Percentiles rank a stretch among this genome's conserved stretches.
Conservation (phyloP, 2,797 vertebrate species). For the Silurus lanzhouensis region DNA sequence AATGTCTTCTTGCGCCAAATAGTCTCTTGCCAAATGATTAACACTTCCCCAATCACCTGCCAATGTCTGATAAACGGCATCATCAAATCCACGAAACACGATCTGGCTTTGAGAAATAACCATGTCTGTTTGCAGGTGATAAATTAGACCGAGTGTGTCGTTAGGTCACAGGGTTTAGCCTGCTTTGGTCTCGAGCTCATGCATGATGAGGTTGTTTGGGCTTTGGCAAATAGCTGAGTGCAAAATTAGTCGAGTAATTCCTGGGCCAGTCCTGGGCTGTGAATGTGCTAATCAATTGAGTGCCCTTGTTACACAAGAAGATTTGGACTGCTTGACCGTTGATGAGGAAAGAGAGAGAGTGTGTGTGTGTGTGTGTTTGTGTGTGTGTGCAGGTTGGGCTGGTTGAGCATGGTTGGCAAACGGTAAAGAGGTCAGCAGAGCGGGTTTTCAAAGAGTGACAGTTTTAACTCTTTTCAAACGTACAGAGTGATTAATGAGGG, state of each 20-base stretch:
- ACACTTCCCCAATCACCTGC: slow-evolving; percentile 45
- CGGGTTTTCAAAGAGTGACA: slow-evolving; percentile 66
- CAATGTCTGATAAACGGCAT: slow-evolving; percentile 47
- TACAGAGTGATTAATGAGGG: slow-evolving; percentile 78
- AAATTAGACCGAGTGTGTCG: slow-evolving; percentile 30
- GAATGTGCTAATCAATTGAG: slow-evolving; percentile 79
- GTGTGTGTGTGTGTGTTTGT: slow-evolving; percentile 33
- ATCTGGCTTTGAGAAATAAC: slow-evolving; percentile 23
- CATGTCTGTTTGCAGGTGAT: slow-evolving; percentile 29
- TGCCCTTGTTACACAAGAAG: slow-evolving; percentile 71
- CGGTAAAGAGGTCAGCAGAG: slow-evolving; percentile 39
- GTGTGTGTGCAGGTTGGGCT: slow-evolving; percentile 23
- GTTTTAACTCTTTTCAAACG: slow-evolving; percentile 72
- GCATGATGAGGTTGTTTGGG: slow-evolving; percentile 75
- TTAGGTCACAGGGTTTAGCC: slow-evolving; percentile 53
- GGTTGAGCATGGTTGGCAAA: slow-evolving; percentile 34
- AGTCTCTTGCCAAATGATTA: slow-evolving; percentile 13
- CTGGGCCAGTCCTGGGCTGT: slow-evolving; percentile 73
- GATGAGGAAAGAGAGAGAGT: slow-evolving; percentile 58
- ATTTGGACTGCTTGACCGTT: slow-evolving; percentile 77
- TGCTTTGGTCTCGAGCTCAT: slow-evolving; percentile 67
- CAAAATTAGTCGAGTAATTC: slow-evolving; percentile 79
- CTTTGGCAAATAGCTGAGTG: slow-evolving; percentile 75
- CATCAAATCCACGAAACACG: slow-evolving; percentile 34
- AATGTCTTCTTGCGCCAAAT: background rate